phyloP scores from a whole-genome alignment of 2,113 vertebrate genomes.

The Leptodactylus fuscus region DNA sequence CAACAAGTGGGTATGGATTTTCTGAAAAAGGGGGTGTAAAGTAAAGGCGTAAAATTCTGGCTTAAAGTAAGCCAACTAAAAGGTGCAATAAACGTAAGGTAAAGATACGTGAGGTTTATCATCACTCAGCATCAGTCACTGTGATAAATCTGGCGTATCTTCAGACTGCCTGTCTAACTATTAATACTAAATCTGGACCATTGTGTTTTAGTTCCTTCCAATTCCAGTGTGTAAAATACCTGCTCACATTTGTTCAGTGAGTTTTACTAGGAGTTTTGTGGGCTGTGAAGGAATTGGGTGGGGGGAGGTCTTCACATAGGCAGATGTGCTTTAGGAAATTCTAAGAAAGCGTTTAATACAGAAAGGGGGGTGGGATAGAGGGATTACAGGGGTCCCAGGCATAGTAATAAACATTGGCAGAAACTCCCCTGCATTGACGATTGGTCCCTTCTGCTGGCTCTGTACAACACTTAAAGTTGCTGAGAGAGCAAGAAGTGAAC shows the following conservation, averaged over 20 bases:
- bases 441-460: conserved; percentile 70
- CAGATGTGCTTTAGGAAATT: conserved; percentile 20
- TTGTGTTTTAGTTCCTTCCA: not conserved
- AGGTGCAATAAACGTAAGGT: too few relatives aligned
- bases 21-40: too few relatives aligned
- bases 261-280: not conserved
- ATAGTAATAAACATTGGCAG: conserved; percentile 58
- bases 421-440: conserved; percentile 70
- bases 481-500: conserved; percentile 24
- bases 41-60: too few relatives aligned
- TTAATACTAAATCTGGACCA: too few relatives aligned
- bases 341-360: conserved; percentile 29
- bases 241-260: conserved; percentile 1
- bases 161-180: too few relatives aligned
- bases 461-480: conserved; percentile 68
- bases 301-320: not conserved
- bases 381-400: conserved; percentile 62
- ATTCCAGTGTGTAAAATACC: not conserved
- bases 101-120: too few relatives aligned
- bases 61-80: too few relatives aligned
- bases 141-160: too few relatives aligned
- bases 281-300: not conserved
- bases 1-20: too few relatives aligned
- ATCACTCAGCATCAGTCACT: too few relatives aligned
- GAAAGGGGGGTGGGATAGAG: conserved; percentile 37